phyloP scores from a whole-genome alignment of 2,888 invertebrate genomes.

The Conus canariensis region DNA sequence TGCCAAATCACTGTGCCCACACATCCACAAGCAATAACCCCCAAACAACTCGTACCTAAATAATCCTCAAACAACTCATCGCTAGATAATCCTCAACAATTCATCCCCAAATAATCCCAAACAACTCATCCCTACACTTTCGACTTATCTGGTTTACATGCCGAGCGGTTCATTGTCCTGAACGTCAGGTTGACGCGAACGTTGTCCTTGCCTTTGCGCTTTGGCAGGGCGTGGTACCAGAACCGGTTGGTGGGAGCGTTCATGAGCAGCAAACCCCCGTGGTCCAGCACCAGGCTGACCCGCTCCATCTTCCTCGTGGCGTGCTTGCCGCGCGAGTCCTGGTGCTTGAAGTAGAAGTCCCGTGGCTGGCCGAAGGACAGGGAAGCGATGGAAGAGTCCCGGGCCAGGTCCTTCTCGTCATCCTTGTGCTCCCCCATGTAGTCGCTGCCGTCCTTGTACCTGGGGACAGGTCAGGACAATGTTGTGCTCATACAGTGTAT shows the following conservation, averaged over 20 bases:
- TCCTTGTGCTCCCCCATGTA: constrained; percentile 87
- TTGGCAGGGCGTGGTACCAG: constrained; percentile 87
- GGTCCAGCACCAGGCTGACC: constrained; percentile 82
- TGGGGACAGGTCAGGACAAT: constrained; percentile 67
- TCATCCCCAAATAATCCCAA: too few species aligned
- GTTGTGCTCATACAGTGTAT: too few species aligned
- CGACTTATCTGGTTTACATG: constrained; percentile 45
- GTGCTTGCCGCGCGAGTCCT: constrained; percentile 72
- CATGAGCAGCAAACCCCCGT: constrained; percentile 86
- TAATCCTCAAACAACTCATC: too few species aligned
- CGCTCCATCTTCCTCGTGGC: constrained; percentile 75
- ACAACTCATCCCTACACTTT: background rate
- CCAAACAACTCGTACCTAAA: too few species aligned
- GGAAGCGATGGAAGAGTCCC: constrained; percentile 84
- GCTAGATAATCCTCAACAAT: too few species aligned
- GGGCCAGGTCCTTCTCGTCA: constrained; percentile 85
- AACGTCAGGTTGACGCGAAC: constrained; percentile 83
- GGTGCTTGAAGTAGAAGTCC: constrained; percentile 84
- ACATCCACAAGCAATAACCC: too few species aligned
- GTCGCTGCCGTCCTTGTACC: constrained; percentile 85
- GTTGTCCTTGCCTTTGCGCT: constrained; percentile 81
- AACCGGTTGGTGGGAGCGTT: constrained; percentile 85
- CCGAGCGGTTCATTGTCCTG: constrained; percentile 57
- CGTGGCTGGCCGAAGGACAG: constrained; percentile 85
- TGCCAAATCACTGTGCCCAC: too few species aligned